Conservation (phyloP, 1,140 invertebrate genomes). For the Portunus trituberculatus region DNA sequence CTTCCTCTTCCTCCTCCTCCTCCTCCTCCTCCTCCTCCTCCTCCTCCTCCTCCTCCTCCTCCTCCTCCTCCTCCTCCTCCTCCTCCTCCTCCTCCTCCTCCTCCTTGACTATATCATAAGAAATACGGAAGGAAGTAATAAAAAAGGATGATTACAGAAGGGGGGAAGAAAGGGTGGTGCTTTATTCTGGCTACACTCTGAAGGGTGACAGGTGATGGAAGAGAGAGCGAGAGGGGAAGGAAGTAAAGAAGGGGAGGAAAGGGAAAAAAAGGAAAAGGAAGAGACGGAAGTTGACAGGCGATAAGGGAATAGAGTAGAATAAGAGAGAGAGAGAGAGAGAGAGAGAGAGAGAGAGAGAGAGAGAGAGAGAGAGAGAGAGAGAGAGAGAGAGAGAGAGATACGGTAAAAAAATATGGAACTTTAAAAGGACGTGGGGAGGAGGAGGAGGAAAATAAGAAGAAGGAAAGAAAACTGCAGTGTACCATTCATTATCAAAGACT, state of each 20-base stretch:
- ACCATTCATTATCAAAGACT: not conserved
- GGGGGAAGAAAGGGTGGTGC: not conserved
- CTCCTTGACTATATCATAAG: not conserved
- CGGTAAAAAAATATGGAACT: not conserved
- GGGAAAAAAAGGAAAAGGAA: not conserved
- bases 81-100: slow-evolving; percentile 34
- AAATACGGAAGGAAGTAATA: not conserved
- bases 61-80: slow-evolving; percentile 22
- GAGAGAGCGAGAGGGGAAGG: not conserved
- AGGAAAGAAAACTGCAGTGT: not conserved
- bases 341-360: not conserved
- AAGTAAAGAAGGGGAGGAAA: not conserved
- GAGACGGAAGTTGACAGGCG: not conserved
- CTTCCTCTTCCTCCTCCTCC: not conserved
- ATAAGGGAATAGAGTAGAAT: not conserved
- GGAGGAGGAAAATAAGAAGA: not conserved
- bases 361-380: not conserved
- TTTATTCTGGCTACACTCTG: not conserved
- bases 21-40: not conserved
- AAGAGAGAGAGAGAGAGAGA: not conserved
- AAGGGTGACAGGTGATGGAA: not conserved
- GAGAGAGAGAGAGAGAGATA: not conserved
- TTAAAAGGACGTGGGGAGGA: not conserved
- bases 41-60: not conserved
- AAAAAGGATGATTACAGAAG: not conserved